phyloP scores from a whole-genome alignment of 2,797 vertebrate species.

The Numenius phaeopus region DNA sequence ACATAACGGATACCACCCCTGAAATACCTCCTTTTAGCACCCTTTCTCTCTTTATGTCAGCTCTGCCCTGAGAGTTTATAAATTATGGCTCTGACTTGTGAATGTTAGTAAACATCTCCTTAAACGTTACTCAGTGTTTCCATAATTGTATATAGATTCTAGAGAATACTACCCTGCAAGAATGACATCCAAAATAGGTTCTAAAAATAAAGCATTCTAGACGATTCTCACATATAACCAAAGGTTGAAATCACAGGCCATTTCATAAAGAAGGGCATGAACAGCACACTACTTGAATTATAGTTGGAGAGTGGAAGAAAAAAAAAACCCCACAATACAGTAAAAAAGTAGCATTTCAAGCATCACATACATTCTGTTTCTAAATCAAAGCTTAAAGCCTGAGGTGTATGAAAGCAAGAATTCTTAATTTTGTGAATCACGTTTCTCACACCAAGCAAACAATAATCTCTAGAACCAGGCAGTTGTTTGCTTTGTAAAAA shows the following conservation, averaged over 20 bases:
- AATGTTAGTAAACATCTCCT: constrained; percentile 10
- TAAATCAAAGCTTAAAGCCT: background rate
- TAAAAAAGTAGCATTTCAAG: background rate
- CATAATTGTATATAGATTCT: background rate
- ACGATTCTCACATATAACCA: background rate
- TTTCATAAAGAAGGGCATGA: background rate
- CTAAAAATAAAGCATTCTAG: constrained; percentile 32
- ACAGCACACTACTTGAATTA: background rate
- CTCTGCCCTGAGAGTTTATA: constrained; percentile 13
- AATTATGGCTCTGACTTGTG: background rate
- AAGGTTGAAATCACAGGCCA: background rate
- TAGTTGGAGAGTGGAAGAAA: accelerated
- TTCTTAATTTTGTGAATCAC: background rate
- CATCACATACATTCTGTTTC: background rate
- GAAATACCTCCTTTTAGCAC: background rate
- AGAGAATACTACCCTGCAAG: background rate
- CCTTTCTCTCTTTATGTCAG: background rate
- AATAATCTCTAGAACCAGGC: background rate
- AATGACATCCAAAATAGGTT: background rate
- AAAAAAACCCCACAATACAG: background rate
- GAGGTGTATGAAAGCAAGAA: background rate
- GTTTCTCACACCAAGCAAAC: background rate
- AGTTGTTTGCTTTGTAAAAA: background rate
- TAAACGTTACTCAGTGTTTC: background rate
- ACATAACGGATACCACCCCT: background rate